Conservation (phyloP, 1,140 invertebrate genomes). For the Streblospio benedicti region DNA sequence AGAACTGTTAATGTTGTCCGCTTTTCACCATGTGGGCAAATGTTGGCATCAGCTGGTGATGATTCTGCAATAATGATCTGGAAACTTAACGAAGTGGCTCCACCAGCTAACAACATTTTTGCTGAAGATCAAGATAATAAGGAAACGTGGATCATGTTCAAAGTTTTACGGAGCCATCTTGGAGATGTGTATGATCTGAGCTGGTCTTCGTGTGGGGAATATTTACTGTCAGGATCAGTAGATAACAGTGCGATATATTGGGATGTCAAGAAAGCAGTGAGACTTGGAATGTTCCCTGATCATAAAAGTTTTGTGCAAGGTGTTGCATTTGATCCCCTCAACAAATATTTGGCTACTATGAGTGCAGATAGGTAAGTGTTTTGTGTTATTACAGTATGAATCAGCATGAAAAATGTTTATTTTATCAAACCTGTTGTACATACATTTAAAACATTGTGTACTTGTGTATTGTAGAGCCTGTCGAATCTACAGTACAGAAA, state of each 20-base stretch:
- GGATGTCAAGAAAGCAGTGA: slow-evolving; percentile 69
- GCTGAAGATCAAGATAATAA: slow-evolving; percentile 56
- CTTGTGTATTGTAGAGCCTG: too few species aligned
- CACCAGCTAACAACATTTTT: slow-evolving; percentile 48
- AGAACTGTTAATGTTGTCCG: slow-evolving; percentile 84
- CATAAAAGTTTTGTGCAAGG: slow-evolving; percentile 97
- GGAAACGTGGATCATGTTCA: slow-evolving; percentile 69
- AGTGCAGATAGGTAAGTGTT: too few species aligned
- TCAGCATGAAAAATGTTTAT: too few species aligned
- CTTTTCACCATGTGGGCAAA: slow-evolving; percentile 72
- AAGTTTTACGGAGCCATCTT: slow-evolving; percentile 66
- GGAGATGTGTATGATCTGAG: slow-evolving; percentile 88
- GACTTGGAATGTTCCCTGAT: slow-evolving; percentile 62
- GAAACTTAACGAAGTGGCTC: slow-evolving; percentile 56
- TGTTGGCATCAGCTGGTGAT: slow-evolving; percentile 34
- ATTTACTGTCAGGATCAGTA: slow-evolving; percentile 82
- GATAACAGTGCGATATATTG: slow-evolving; percentile 89
- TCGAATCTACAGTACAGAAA: slow-evolving; percentile 62
- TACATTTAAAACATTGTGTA: too few species aligned
- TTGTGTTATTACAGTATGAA: too few species aligned
- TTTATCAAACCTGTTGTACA: too few species aligned
- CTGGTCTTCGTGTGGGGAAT: slow-evolving; percentile 75
- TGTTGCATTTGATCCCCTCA: slow-evolving; percentile 79
- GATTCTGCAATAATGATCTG: slow-evolving; percentile 81
- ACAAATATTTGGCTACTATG: slow-evolving; percentile 67